Conservation (phyloP, 2,113 vertebrate species). For the Epinephelus lanceolatus region DNA sequence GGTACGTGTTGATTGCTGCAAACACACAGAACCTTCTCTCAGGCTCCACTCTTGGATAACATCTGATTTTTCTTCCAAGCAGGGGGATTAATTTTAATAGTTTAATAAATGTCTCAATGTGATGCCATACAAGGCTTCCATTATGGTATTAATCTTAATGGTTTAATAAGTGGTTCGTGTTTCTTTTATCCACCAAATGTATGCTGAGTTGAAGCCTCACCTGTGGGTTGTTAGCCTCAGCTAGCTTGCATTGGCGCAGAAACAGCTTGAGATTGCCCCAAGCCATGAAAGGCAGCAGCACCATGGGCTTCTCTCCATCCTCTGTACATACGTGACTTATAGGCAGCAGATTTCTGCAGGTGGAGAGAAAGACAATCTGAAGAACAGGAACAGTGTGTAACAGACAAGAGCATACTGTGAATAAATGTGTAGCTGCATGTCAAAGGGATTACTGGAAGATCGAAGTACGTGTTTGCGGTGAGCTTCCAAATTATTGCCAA, state of each 20-base stretch:
- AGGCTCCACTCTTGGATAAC: conserved; percentile 26
- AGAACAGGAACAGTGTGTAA: not conserved
- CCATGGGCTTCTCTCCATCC: conserved; percentile 98
- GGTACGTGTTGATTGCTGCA: conserved; percentile 40
- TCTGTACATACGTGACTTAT: conserved; percentile 97
- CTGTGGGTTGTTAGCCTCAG: conserved; percentile 99
- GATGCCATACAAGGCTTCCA: not conserved
- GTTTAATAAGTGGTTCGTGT: conserved; percentile 5
- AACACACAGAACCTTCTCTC: conserved; percentile 54
- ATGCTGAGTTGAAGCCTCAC: conserved; percentile 75
- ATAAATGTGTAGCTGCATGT: not conserved
- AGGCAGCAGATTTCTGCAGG: conserved; percentile 93
- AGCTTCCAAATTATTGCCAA: conserved; percentile 18
- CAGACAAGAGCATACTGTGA: not conserved
- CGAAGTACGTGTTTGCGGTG: not conserved
- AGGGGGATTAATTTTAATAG: conserved; percentile 46
- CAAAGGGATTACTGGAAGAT: not conserved
- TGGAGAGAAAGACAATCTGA: not conserved
- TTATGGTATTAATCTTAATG: conserved; percentile 16
- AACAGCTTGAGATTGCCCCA: conserved; percentile 99
- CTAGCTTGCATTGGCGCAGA: conserved; percentile 97
- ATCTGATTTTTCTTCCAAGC: conserved; percentile 19
- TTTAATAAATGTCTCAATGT: conserved; percentile 24
- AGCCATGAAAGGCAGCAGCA: conserved; percentile 96
- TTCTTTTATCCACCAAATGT: not conserved